Evolutionary conservation across 1,140 invertebrate species (phyloP).

Genomic region (Papilio dardanus): DNA sequence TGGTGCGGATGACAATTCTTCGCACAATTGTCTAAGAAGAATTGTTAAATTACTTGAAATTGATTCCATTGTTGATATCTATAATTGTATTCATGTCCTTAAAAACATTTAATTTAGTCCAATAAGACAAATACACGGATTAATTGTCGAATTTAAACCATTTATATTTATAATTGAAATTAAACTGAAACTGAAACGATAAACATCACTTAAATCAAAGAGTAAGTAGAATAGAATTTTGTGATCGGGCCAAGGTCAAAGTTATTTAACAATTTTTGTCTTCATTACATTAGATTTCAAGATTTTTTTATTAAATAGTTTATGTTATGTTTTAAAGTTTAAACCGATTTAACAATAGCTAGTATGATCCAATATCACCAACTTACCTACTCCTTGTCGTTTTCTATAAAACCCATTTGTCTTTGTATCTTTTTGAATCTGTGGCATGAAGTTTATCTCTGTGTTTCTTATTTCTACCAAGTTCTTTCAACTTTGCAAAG

Average conservation of each 20-base stretch:
- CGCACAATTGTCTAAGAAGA: slow-evolving; percentile 70
- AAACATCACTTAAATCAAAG: no score
- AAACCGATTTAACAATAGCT: no score
- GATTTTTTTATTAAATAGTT: no score
- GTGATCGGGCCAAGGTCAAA: no score
- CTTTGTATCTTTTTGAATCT: neutral
- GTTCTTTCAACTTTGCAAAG: neutral
- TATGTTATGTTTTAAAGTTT: slow-evolving; percentile 59
- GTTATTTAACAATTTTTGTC: no score
- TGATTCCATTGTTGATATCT: slow-evolving; percentile 56
- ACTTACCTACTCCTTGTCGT: no score
- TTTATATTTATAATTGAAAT: neutral
- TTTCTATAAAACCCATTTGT: neutral
- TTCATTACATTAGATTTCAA: no score
- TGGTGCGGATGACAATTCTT: slow-evolving; percentile 68
- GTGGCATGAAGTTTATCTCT: neutral
- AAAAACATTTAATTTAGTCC: slow-evolving; percentile 14
- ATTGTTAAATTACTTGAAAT: slow-evolving; percentile 60
- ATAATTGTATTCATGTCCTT: slow-evolving; percentile 1
- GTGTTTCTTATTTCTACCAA: neutral
- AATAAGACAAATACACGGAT: slow-evolving; percentile 4
- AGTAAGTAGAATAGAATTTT: no score
- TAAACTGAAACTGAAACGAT: neutral
- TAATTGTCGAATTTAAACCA: slow-evolving; percentile 30
- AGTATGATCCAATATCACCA: no score